Percentiles rank a stretch among this genome's conserved stretches.
Conservation (phyloP, 2,888 invertebrate species). For the Caenorhabditis afra region DNA sequence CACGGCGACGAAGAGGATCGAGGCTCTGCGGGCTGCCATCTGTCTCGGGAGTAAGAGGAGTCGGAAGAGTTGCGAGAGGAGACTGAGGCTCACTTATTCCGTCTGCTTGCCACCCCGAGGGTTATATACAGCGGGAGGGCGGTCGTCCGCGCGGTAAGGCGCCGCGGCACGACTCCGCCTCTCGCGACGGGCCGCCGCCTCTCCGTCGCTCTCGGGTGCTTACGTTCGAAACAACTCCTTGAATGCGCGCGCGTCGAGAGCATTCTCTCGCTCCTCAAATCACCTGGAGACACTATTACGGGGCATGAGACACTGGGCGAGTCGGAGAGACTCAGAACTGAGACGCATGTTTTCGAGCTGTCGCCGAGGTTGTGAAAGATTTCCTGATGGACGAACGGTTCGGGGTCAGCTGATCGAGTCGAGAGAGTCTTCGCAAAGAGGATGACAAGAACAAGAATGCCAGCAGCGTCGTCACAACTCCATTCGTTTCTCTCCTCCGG, state of each 20-base stretch:
- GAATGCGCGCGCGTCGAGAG: slow-evolving; percentile 12
- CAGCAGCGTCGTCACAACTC: neutral
- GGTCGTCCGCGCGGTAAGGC: slow-evolving; percentile 26
- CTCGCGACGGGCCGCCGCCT: slow-evolving; percentile 27
- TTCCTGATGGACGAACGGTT: neutral
- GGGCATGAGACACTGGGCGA: neutral
- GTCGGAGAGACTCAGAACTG: slow-evolving; percentile 5
- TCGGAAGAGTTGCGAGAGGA: slow-evolving; percentile 16
- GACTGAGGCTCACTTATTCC: slow-evolving; percentile 36
- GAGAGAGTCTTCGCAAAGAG: too few species aligned
- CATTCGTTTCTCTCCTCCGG: neutral
- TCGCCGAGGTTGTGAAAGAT: slow-evolving; percentile 2
- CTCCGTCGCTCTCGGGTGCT: slow-evolving; percentile 14
- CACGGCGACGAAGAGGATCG: slow-evolving; percentile 45
- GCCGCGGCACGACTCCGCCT: slow-evolving; percentile 43
- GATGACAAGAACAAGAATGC: neutral
- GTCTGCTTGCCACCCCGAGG: slow-evolving; percentile 20
- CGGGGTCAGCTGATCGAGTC: slow-evolving; percentile 6
- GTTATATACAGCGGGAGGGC: slow-evolving; percentile 32
- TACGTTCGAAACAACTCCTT: slow-evolving; percentile 58
- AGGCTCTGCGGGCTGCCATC: slow-evolving; percentile 58
- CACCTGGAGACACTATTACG: slow-evolving; percentile 30
- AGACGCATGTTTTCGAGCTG: slow-evolving; percentile 11
- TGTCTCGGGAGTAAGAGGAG: slow-evolving; percentile 10
- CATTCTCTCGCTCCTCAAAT: slow-evolving; percentile 14